Evolutionary conservation across 2,888 invertebrate genomes (phyloP), one percentile per base, ranked within the genome.

Genomic region (Bombyx huttoni): DNA sequence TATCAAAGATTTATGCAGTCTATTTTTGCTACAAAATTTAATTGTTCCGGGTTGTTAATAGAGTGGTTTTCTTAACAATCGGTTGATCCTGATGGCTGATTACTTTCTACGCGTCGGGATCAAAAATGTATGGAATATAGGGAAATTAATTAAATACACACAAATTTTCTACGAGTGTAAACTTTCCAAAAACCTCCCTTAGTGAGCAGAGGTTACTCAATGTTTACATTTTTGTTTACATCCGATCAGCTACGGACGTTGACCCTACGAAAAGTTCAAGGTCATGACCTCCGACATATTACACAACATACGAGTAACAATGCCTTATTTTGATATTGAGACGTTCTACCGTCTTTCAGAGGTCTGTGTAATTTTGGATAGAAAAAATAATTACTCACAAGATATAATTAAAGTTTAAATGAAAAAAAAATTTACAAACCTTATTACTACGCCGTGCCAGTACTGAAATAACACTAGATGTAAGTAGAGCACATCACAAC

Each of bases 401-500:
- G 24, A 24, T 47, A 13, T 7, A 47, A 47, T 8, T 47, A 47
- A 47, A 47, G 12, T 6, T 8, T 9, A 13, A 47, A 5, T n/a
- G 2, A 13, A n/a, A 45, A 35, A 40, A 48, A 40, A 40, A 50
- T 45, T n/a, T 24, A 52, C 52, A 52, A 50, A 52, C 52, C 52
- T 52, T 46, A 34, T 48, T n/a, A 45, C 40, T 34, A 52, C 50
- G 50, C 49, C 45, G 50, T 52, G 48, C 49, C 47, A 35, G 47
- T 40, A n/a, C 47, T 9, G 13, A 46, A 34, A 47, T 35, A 40
- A 13, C 13, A 47, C 54, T 49, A 54, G 46, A 33, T 46, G 50
- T 12, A 34, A 24, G 57, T 55, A 60, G 56, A 56, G 58, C 70
- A 70, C 68, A 72, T 74, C 72, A 75, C 69, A 63, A 61, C 76